phyloP scores from a whole-genome alignment of 2,888 invertebrate species.

The Drosophila falleni region DNA sequence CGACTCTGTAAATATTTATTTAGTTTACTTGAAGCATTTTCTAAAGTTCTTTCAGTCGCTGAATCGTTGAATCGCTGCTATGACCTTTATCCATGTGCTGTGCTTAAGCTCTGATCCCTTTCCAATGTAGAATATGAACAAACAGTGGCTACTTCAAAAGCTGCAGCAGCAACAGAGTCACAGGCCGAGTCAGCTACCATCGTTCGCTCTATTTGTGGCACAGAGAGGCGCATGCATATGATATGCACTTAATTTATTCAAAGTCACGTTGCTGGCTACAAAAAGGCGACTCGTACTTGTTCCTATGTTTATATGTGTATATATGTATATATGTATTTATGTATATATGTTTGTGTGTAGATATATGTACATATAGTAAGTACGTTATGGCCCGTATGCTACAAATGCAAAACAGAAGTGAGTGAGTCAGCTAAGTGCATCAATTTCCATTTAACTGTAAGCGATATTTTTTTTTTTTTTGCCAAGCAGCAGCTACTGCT shows the following conservation, averaged over 20 bases:
- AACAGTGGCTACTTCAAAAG: slow-evolving; percentile 51
- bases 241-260: slow-evolving; percentile 81
- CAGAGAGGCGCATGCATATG: slow-evolving; percentile 69
- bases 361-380: slow-evolving; percentile 44
- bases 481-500: slow-evolving; percentile 41
- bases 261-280: slow-evolving; percentile 73
- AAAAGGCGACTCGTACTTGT: slow-evolving; percentile 59
- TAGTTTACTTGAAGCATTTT: slow-evolving; percentile 15
- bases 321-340: background rate
- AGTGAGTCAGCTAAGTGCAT: slow-evolving; percentile 82
- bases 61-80: slow-evolving; percentile 14
- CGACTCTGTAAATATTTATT: slow-evolving; percentile 13
- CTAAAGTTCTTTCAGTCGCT: slow-evolving; percentile 11
- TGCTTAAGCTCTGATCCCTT: slow-evolving; percentile 47
- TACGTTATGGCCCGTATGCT: slow-evolving; percentile 56
- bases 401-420: slow-evolving; percentile 66
- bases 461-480: slow-evolving; percentile 64
- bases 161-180: slow-evolving; percentile 1
- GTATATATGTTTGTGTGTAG: slow-evolving; percentile 5
- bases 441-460: slow-evolving; percentile 82
- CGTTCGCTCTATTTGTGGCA: slow-evolving; percentile 65
- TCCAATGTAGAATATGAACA: slow-evolving; percentile 47
- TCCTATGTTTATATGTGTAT: slow-evolving; percentile 37
- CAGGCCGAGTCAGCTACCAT: slow-evolving; percentile 21
- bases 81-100: slow-evolving; percentile 44